These are phyloP conservation scores for Oryzias javanicus DNA, from an alignment of 2,113 vertebrate species.

Conservation along the genomic window DNA sequence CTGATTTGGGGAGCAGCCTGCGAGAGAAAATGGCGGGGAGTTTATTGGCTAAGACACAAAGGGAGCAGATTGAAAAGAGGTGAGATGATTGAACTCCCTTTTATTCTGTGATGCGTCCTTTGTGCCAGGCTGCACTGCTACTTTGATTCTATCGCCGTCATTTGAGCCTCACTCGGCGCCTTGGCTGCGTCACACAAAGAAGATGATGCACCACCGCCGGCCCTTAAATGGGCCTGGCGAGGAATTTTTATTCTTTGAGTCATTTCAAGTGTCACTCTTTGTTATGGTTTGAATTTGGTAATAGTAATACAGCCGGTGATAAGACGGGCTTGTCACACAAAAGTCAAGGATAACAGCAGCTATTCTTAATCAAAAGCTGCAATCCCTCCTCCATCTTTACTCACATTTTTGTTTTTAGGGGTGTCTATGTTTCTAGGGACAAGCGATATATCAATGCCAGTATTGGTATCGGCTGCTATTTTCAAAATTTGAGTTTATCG, in stretches of 20 bases:
- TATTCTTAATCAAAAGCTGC: too few relatives aligned
- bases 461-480: too few relatives aligned
- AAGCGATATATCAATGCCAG: too few relatives aligned
- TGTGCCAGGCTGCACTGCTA: conserved; percentile 60
- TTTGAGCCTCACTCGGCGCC: conserved; percentile 42
- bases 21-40: conserved; percentile 55
- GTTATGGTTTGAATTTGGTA: conserved; percentile 18
- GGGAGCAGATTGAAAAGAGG: conserved; percentile 63
- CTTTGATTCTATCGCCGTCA: conserved; percentile 72
- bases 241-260: conserved; percentile 35
- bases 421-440: too few relatives aligned
- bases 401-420: too few relatives aligned
- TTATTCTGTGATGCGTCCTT: conserved; percentile 63
- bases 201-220: conserved; percentile 60
- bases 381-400: too few relatives aligned
- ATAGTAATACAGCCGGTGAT: too few relatives aligned
- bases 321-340: too few relatives aligned
- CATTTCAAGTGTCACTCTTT: conserved; percentile 32
- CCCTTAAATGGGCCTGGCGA: conserved; percentile 46
- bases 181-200: conserved; percentile 60
- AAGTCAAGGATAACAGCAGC: too few relatives aligned
- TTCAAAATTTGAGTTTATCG: too few relatives aligned
- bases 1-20: conserved; percentile 40
- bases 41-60: conserved; percentile 65
- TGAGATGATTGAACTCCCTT: conserved; percentile 68